Evolutionary conservation across 2,888 invertebrate genomes (phyloP).

Genomic region (Sphaeridia pumilis): DNA sequence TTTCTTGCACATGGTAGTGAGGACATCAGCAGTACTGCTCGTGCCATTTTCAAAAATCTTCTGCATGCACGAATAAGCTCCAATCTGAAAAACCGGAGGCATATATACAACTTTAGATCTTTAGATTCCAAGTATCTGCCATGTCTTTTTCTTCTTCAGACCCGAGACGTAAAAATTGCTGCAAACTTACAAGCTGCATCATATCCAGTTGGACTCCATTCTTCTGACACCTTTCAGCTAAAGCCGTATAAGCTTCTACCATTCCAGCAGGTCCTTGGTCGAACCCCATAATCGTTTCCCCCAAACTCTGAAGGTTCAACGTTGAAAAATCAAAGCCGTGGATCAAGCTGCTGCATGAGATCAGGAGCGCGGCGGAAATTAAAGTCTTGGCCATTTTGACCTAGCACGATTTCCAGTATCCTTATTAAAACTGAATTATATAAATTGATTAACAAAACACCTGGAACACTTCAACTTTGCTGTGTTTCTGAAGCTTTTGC

Average conservation of each 20-base stretch:
- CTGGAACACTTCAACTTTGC: too few species aligned
- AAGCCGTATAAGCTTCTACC: background rate
- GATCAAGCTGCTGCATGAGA: too few species aligned
- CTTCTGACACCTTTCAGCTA: background rate
- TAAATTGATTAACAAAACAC: too few species aligned
- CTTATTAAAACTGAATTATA: too few species aligned
- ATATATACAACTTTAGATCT: too few species aligned
- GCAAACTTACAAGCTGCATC: slow-evolving; percentile 2
- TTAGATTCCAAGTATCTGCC: too few species aligned
- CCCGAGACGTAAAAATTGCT: background rate
- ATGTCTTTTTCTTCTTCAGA: too few species aligned
- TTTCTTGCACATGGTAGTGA: slow-evolving; percentile 2
- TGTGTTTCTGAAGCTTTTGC: too few species aligned
- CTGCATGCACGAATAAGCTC: background rate
- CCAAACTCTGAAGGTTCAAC: background rate
- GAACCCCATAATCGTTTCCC: background rate
- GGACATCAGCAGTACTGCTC: background rate
- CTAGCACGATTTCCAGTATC: too few species aligned
- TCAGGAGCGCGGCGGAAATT: too few species aligned
- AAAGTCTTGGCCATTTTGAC: too few species aligned
- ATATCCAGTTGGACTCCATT: slow-evolving; percentile 8
- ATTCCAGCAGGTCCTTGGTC: background rate
- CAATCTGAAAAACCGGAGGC: background rate
- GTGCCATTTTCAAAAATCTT: background rate
- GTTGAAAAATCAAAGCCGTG: background rate